phyloP scores from a whole-genome alignment of 2,888 invertebrate species.

The Apotomis turbidana region DNA sequence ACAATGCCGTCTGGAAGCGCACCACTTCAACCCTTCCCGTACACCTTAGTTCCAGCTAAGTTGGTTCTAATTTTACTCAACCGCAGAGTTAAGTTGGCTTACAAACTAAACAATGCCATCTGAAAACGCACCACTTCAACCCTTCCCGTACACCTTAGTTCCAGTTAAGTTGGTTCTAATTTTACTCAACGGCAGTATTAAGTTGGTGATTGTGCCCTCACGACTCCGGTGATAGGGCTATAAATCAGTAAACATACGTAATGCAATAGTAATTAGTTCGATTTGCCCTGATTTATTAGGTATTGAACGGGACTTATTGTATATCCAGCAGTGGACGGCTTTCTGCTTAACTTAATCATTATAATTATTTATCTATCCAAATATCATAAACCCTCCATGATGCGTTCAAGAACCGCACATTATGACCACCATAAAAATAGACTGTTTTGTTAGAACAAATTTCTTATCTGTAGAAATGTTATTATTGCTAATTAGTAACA shows the following conservation, averaged over 20 bases:
- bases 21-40: not conserved
- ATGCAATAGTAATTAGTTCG: slow-evolving; percentile 27
- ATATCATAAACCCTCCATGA: no score
- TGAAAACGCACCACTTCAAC: not conserved
- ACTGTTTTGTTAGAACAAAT: no score
- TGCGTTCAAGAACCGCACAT: no score
- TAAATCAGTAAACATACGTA: slow-evolving; percentile 20
- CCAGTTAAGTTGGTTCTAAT: not conserved
- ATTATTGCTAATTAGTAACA: no score
- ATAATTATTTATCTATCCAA: no score
- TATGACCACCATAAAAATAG: no score
- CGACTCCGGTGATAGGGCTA: slow-evolving; percentile 8
- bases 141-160: not conserved
- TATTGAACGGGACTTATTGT: not conserved
- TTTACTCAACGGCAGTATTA: not conserved
- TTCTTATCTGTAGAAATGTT: no score
- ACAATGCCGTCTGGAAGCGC: not conserved
- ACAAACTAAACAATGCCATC: slow-evolving; percentile 7
- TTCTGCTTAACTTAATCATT: no score
- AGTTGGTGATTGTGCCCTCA: slow-evolving; percentile 20
- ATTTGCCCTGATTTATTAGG: slow-evolving; percentile 14
- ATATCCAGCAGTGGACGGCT: no score
- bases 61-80: not conserved
- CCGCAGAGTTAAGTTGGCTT: not conserved
- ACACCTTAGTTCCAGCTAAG: not conserved